Conservation (phyloP, 1,140 invertebrate genomes). For the Drosophila kikkawai region DNA sequence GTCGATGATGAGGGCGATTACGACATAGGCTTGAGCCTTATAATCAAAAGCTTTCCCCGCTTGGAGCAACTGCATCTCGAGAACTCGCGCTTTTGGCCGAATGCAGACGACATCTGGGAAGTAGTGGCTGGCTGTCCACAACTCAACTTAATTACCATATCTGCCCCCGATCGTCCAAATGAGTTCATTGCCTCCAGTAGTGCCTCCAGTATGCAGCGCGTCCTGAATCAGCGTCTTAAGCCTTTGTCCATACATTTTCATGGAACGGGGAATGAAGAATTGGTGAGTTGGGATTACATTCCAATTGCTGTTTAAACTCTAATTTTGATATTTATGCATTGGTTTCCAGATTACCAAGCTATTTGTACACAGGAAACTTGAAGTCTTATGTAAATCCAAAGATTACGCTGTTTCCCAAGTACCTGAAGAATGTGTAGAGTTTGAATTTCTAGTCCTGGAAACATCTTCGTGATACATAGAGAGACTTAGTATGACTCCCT, state of each 20-base stretch:
- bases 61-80: constrained; percentile 35
- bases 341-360: constrained; percentile 16
- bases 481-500: background rate
- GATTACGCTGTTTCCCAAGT: constrained; percentile 11
- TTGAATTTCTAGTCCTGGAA: constrained; percentile 2
- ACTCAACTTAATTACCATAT: constrained; percentile 13
- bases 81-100: constrained; percentile 15
- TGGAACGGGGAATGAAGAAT: constrained; percentile 7
- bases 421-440: constrained; percentile 23
- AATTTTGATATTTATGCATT: background rate
- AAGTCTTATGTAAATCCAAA: constrained; percentile 5
- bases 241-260: constrained; percentile 17
- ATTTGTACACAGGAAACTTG: constrained; percentile 29
- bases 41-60: constrained; percentile 18
- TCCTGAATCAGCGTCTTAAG: constrained; percentile 2
- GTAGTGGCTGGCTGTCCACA: constrained; percentile 23
- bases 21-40: background rate
- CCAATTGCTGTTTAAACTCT: background rate
- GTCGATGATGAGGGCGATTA: constrained; percentile 30
- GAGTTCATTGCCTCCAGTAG: constrained; percentile 15
- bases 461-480: constrained; percentile 10
- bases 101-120: constrained; percentile 30
- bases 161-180: background rate
- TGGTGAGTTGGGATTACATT: constrained; percentile 10
- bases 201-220: constrained; percentile 11